phyloP scores from a whole-genome alignment of 2,797 vertebrate species.

The Semotilus atromaculatus region DNA sequence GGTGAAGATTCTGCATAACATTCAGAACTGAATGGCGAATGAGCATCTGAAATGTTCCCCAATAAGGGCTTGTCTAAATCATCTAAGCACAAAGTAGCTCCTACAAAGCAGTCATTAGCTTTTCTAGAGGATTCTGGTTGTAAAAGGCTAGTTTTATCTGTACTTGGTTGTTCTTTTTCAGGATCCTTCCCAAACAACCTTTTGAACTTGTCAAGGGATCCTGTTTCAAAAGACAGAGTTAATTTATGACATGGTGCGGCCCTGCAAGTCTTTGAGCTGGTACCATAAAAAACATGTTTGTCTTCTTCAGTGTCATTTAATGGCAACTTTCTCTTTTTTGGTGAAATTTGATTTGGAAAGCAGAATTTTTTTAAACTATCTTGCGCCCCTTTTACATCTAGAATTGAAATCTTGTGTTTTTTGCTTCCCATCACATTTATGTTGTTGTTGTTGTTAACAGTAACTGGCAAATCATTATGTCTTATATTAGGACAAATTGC shows the following conservation, averaged over 20 bases:
- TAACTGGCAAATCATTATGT: constrained; percentile 4
- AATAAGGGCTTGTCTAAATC: constrained; percentile 24
- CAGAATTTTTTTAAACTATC: constrained; percentile 53
- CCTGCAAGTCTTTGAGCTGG: constrained; percentile 65
- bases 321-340: constrained; percentile 69
- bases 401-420: constrained; percentile 27
- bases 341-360: background rate
- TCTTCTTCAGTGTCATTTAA: constrained; percentile 35
- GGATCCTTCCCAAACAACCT: constrained; percentile 78
- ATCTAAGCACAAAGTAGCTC: constrained; percentile 12
- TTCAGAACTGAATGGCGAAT: constrained; percentile 64
- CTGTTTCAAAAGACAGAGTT: constrained; percentile 72
- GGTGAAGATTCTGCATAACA: constrained; percentile 26
- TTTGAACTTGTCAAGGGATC: constrained; percentile 90
- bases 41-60: constrained; percentile 51
- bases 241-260: constrained; percentile 69
- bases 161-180: constrained; percentile 39
- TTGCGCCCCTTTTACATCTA: constrained; percentile 19
- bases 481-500: constrained; percentile 24
- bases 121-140: background rate
- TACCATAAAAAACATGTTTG: constrained; percentile 31
- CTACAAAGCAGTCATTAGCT: constrained; percentile 13
- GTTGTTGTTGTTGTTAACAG: constrained; percentile 29
- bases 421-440: background rate
- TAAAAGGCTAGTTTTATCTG: constrained; percentile 22